Evolutionary conservation across 2,888 invertebrate species (phyloP).

Genomic region (Muscina levida): DNA sequence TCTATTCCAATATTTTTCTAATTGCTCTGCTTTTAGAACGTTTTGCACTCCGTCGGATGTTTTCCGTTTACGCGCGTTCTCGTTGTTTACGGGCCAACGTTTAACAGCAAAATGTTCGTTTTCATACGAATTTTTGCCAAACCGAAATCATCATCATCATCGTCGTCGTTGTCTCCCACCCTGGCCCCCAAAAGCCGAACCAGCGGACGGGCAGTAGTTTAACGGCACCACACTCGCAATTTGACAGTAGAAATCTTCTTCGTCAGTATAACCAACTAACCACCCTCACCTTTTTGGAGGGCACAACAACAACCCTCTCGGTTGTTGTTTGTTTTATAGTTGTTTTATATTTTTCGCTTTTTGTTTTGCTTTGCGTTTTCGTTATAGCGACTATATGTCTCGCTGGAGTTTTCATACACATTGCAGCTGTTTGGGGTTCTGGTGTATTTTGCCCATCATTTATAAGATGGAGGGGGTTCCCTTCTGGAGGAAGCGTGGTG

Average conservation of each 20-base stretch:
- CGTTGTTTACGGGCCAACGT: slow-evolving; percentile 59
- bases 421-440: background rate
- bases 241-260: background rate
- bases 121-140: slow-evolving; percentile 40
- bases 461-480: background rate
- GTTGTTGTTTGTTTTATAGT: background rate
- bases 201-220: background rate
- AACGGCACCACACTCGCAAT: background rate
- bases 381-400: slow-evolving; percentile 23
- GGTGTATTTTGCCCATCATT: background rate
- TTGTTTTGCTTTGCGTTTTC: slow-evolving; percentile 28
- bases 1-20: slow-evolving; percentile 42
- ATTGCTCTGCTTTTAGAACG: slow-evolving; percentile 12
- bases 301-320: slow-evolving; percentile 36
- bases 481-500: slow-evolving; percentile 6
- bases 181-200: background rate
- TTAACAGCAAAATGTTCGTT: slow-evolving; percentile 60
- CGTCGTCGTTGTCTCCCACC: background rate
- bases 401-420: background rate
- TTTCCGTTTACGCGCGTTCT: slow-evolving; percentile 25
- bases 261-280: slow-evolving; percentile 26
- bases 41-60: background rate
- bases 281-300: slow-evolving; percentile 27
- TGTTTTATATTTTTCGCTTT: background rate
- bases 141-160: slow-evolving; percentile 39